These are phyloP conservation scores for Dipodomys stephensi DNA, from an alignment of 2,113 vertebrate species.

Conservation along the genomic window DNA sequence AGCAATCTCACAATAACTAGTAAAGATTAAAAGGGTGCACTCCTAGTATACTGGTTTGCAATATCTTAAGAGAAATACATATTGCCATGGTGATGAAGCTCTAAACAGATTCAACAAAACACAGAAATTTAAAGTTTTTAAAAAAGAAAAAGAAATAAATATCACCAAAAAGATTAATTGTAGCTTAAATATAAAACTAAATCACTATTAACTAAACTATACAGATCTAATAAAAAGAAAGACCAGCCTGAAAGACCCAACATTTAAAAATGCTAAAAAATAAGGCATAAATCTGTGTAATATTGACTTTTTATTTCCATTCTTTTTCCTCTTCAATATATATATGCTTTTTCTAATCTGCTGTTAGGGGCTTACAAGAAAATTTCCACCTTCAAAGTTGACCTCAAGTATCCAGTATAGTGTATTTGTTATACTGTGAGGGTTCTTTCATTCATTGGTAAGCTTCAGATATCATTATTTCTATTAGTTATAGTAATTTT, in stretches of 20 bases:
- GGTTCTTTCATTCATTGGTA: slow-evolving; percentile 30
- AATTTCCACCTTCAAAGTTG: slow-evolving; percentile 49
- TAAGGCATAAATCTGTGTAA: slow-evolving; percentile 89
- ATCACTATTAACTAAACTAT: slow-evolving; percentile 87
- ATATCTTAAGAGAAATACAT: slow-evolving; percentile 84
- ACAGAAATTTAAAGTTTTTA: slow-evolving; percentile 77
- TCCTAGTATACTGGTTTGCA: slow-evolving; percentile 82
- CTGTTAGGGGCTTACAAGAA: slow-evolving; percentile 58
- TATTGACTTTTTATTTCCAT: slow-evolving; percentile 80
- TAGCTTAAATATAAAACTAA: slow-evolving; percentile 88
- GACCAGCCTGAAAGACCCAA: slow-evolving; percentile 87
- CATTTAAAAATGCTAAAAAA: slow-evolving; percentile 84
- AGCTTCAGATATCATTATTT: not conserved
- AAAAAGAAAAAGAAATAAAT: slow-evolving; percentile 93
- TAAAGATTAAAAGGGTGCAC: slow-evolving; percentile 87
- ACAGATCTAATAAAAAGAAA: slow-evolving; percentile 87
- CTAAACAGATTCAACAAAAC: slow-evolving; percentile 79
- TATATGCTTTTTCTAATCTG: slow-evolving; percentile 65
- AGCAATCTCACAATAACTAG: slow-evolving; percentile 90
- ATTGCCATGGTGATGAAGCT: slow-evolving; percentile 84
- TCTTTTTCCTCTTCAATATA: slow-evolving; percentile 65
- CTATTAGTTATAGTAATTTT: slow-evolving; percentile 28
- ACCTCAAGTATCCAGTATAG: slow-evolving; percentile 29
- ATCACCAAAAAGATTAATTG: slow-evolving; percentile 88
- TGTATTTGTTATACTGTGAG: not conserved